These are phyloP conservation scores for Parnassius smintheus DNA, from an alignment of 2,888 invertebrate genomes.

Conservation along the genomic window DNA sequence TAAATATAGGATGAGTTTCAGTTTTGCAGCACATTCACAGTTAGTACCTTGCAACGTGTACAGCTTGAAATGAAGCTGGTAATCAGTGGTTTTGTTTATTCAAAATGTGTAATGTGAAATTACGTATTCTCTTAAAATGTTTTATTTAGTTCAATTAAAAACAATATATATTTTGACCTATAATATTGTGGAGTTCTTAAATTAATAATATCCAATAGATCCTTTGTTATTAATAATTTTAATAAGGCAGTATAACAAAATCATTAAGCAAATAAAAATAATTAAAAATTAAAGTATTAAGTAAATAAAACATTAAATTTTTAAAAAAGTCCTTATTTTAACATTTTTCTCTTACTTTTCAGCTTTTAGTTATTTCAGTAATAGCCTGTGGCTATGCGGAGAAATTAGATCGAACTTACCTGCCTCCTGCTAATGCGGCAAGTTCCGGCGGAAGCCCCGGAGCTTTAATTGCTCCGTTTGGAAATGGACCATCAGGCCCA, in stretches of 20 bases:
- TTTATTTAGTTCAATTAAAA: no score
- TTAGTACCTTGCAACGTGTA: conserved; percentile 50
- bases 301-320: conserved; percentile 4
- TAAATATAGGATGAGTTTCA: conserved; percentile 70
- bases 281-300: neutral
- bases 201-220: no score
- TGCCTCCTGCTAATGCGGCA: conserved; percentile 66
- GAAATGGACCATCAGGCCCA: conserved; percentile 26
- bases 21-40: conserved; percentile 57
- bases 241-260: no score
- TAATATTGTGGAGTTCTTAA: no score
- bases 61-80: conserved; percentile 78
- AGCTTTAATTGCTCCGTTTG: conserved; percentile 54
- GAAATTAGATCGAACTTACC: conserved; percentile 69
- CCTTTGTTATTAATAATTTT: no score
- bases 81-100: conserved; percentile 34
- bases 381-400: conserved; percentile 68
- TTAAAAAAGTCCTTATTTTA: neutral
- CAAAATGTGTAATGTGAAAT: neutral
- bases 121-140: no score
- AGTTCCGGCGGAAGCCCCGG: conserved; percentile 71
- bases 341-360: conserved; percentile 37
- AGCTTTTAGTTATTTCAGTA: conserved; percentile 65
- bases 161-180: no score
- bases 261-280: neutral